Conservation (phyloP, 2,888 invertebrate genomes). For the Oxystoma pomonae region DNA sequence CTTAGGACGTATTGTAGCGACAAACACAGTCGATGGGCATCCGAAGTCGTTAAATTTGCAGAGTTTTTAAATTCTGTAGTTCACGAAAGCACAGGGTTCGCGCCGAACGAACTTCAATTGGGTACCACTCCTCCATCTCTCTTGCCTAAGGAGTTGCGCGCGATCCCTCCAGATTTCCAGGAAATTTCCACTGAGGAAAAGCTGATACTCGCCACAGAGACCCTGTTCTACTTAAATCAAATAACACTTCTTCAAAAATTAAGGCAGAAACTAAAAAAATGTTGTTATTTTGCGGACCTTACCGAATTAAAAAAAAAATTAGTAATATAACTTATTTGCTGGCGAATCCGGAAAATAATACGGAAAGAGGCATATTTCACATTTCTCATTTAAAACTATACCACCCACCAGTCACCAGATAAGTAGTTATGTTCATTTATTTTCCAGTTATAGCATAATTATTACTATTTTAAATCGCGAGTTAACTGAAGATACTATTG, state of each 20-base stretch:
- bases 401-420: neutral
- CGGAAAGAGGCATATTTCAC: neutral
- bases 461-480: no score
- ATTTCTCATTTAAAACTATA: neutral
- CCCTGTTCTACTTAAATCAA: neutral
- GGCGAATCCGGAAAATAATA: neutral
- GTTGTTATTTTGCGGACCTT: neutral
- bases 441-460: no score
- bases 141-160: neutral
- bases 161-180: neutral
- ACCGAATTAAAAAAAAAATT: neutral
- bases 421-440: no score
- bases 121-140: neutral
- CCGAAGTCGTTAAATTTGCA: neutral
- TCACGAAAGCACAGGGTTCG: neutral
- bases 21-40: neutral
- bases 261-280: neutral
- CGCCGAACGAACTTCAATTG: neutral
- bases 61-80: neutral
- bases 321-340: neutral
- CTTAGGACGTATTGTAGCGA: neutral
- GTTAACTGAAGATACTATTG: no score
- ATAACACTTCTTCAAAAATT: neutral
- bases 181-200: neutral
- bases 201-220: constrained; percentile 2